A percentile compares a stretch with the other conserved stretches of the same genome.
Evolutionary conservation across 1,140 invertebrate genomes (phyloP).

Genomic region (Pinna nobilis): DNA sequence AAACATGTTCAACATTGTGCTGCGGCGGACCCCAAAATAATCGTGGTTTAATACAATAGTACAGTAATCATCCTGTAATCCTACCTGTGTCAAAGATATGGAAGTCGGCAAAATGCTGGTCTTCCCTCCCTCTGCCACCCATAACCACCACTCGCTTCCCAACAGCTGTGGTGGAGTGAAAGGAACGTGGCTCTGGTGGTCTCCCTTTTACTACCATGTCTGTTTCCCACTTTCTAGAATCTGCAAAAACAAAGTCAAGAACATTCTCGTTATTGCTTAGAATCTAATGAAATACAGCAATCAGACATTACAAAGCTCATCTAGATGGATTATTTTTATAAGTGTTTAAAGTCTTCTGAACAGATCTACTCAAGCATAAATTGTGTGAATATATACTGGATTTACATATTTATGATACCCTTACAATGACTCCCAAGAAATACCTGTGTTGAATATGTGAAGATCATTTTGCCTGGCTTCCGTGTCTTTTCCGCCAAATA

Average conservation of each 20-base stretch:
- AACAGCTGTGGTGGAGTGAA: constrained; percentile 64
- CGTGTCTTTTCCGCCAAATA: constrained; percentile 72
- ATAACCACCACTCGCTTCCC: constrained; percentile 64
- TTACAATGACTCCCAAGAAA: too few species aligned
- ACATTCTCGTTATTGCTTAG: too few species aligned
- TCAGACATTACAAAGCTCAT: too few species aligned
- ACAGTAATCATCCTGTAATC: too few species aligned
- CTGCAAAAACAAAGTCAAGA: constrained; percentile 42
- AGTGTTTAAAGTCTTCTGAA: too few species aligned
- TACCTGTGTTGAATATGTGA: constrained; percentile 71
- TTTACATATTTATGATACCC: too few species aligned
- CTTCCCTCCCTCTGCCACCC: constrained; percentile 63
- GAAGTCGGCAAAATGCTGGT: constrained; percentile 67
- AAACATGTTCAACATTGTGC: background rate
- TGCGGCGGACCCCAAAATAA: background rate
- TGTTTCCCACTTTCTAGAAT: constrained; percentile 66
- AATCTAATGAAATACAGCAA: too few species aligned
- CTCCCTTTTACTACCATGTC: constrained; percentile 55
- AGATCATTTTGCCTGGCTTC: constrained; percentile 71
- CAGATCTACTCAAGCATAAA: too few species aligned
- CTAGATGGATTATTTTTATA: too few species aligned
- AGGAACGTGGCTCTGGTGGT: constrained; percentile 66
- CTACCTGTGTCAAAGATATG: constrained; percentile 70
- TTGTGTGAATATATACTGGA: too few species aligned
- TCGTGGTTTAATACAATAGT: too few species aligned